phyloP scores from a whole-genome alignment of 2,888 invertebrate genomes.

The Thera britannica region DNA sequence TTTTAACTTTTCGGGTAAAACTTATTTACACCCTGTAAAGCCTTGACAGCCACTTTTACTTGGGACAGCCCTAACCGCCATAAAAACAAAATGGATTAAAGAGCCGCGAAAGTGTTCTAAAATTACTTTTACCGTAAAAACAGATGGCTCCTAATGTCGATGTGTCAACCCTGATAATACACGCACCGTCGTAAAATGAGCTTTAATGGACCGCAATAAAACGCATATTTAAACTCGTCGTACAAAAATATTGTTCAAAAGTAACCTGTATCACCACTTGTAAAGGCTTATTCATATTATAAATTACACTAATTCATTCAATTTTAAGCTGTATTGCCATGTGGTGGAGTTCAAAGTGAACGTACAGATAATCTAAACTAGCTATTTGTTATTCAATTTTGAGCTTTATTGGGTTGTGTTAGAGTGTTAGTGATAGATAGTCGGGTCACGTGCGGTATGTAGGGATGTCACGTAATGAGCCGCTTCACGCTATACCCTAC shows the following conservation, averaged over 20 bases:
- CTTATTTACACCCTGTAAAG: background rate
- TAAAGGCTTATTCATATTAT: conserved; percentile 25
- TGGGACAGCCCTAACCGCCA: conserved; percentile 8
- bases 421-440: conserved; percentile 23
- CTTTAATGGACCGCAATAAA: conserved; percentile 12
- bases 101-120: conserved; percentile 21
- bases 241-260: conserved; percentile 15
- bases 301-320: conserved; percentile 1
- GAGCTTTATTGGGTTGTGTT: conserved; percentile 30
- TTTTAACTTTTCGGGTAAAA: background rate
- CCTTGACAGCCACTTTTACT: background rate
- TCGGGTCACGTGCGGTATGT: conserved; percentile 35
- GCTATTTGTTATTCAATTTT: conserved; percentile 28
- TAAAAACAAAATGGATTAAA: conserved; percentile 24
- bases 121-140: conserved; percentile 27
- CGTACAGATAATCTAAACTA: conserved; percentile 17
- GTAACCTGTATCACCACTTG: conserved; percentile 21
- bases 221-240: conserved; percentile 1
- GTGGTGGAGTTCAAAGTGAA: conserved; percentile 12
- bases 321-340: conserved; percentile 18
- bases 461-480: conserved; percentile 40
- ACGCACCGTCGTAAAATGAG: conserved; percentile 14
- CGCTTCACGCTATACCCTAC: conserved; percentile 33
- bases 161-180: conserved; percentile 17
- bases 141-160: conserved; percentile 17